These are phyloP conservation scores for Apogon hyalosoma DNA, from an alignment of 2,797 vertebrate genomes.

Conservation along the genomic window DNA sequence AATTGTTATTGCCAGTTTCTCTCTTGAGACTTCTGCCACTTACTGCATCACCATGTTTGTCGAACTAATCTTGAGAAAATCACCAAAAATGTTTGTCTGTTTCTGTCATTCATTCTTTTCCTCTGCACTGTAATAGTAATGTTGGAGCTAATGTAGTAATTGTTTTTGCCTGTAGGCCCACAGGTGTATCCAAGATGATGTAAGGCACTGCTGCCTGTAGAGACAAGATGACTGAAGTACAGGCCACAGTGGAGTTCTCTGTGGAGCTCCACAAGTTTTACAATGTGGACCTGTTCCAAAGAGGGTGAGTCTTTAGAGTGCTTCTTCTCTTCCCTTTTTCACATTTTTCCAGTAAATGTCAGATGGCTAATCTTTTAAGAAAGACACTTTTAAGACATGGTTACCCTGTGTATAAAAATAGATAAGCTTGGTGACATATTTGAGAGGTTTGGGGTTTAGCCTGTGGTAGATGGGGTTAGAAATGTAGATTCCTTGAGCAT, in stretches of 20 bases:
- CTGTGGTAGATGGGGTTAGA: constrained; percentile 1
- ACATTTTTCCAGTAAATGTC: not conserved
- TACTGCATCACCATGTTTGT: not conserved
- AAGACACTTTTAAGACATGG: not conserved
- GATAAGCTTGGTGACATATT: constrained; percentile 1
- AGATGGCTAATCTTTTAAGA: constrained; percentile 2
- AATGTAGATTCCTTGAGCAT: constrained; percentile 6
- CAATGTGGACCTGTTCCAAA: constrained; percentile 99
- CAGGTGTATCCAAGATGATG: constrained; percentile 81
- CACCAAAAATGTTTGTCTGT: constrained; percentile 42
- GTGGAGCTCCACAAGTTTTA: constrained; percentile 99
- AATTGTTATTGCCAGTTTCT: constrained; percentile 39
- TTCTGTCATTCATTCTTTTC: constrained; percentile 64
- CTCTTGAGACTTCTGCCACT: not conserved
- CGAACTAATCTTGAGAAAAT: constrained; percentile 24
- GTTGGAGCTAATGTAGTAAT: not conserved
- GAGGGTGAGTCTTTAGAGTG: constrained; percentile 87
- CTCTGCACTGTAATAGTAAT: constrained; percentile 23
- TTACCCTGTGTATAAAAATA: constrained; percentile 3
- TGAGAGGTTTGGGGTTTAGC: constrained; percentile 5
- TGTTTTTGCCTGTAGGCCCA: constrained; percentile 44
- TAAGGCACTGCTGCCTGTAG: constrained; percentile 84
- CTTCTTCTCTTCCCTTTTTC: not conserved
- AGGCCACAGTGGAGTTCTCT: constrained; percentile 98
- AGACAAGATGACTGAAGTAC: constrained; percentile 95